Base-by-base conservation (phyloP, 2,888 invertebrate species). In the Philereme vetulata region DNA sequence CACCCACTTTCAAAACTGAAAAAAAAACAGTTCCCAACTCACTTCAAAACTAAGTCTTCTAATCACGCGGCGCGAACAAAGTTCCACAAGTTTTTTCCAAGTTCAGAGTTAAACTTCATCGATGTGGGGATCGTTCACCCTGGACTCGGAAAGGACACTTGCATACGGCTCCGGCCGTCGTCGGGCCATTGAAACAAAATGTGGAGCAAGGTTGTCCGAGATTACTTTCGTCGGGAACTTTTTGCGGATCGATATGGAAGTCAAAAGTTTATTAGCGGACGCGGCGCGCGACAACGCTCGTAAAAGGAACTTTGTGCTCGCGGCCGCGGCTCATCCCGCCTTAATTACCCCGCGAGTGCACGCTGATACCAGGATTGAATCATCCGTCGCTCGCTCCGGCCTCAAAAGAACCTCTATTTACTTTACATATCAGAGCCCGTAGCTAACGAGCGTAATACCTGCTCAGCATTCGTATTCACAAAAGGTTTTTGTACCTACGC, bases 11-110 rank as follows among this genome's bases (percentile, higher is more conserved):
- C 88, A 85, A 89, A 92, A 90, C 90, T 90, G 88, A 86, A 91
- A 90, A 91, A 90, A 35, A 90, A 90, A 85, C 88, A 86, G 85
- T 89, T 88, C 85, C 81, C 84, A 83, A 86, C 88, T 89, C 85
- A 88, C 88, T 91, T 91, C 86, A 88, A 83, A 92, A 92, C 91
- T 91, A 91, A 92, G 90, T 90, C 90, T 85, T 89, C 91, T 92
- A 92, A 92, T 92, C 92, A 92, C 90, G 86, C 86, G 85, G 87
- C 88, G 88, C 85, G 87, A 85, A 86, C 85, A 83, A 90, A 90
- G 81, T 90, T 90, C 78, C 67, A 70, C 76, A 85, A 90, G 88
- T 90, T 90, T 92, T 91, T 90, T 90, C 86, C 88, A 90, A 92
- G 90, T 91, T 90, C 87, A 87, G 58, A 62, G 84, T 82, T 83